Conservation (phyloP, 92 coral and sea anemone genomes). For the Heliopora coerulea region DNA sequence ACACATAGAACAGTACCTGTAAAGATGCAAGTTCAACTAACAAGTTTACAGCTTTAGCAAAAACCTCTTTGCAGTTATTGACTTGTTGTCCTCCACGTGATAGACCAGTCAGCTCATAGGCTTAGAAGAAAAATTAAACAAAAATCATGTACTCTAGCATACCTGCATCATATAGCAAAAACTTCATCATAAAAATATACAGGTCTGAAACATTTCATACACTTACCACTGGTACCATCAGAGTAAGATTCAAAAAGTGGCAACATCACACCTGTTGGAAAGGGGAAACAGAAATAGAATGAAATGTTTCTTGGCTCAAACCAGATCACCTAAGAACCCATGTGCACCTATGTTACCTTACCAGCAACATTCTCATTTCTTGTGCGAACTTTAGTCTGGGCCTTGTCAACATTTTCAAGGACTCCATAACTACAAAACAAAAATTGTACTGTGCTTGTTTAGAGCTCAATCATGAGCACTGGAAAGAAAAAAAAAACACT, state of each 20-base stretch:
- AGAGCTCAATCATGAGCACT: no score
- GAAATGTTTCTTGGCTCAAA: neutral
- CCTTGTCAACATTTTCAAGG: conserved; percentile 96
- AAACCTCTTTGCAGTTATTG: conserved; percentile 92
- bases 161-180: neutral
- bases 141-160: neutral
- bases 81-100: conserved; percentile 99
- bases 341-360: neutral
- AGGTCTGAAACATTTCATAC: neutral
- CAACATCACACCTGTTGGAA: conserved; percentile 68
- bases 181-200: neutral
- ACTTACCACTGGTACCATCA: conserved; percentile 97
- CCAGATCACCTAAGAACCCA: no score
- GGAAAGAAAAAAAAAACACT: no score
- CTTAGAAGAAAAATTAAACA: conserved; percentile 42
- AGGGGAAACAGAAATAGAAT: no score
- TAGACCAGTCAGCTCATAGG: conserved; percentile 94
- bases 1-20: conserved; percentile 55
- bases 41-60: conserved; percentile 95
- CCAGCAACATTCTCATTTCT: conserved; percentile 99
- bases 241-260: conserved; percentile 92
- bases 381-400: conserved; percentile 90
- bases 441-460: no score
- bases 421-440: conserved; percentile 68
- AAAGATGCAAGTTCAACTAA: conserved; percentile 96